These are phyloP conservation scores for Paguma larvata DNA, from an alignment of 2,797 vertebrate species.

Conservation along the genomic window DNA sequence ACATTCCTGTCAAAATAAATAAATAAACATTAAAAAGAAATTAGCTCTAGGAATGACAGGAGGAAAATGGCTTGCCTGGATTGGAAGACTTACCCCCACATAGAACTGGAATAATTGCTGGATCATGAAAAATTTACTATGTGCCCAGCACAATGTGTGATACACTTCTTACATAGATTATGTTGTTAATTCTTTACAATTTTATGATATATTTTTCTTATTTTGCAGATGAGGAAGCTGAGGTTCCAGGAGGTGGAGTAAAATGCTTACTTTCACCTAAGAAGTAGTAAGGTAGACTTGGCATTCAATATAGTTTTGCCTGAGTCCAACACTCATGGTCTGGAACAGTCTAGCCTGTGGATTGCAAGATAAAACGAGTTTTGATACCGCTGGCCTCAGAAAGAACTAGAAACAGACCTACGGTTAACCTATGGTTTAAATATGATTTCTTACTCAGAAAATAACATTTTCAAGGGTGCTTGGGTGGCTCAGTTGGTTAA, in stretches of 20 bases:
- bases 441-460: neutral
- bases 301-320: neutral
- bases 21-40: neutral
- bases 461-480: neutral
- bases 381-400: neutral
- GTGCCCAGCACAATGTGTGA: too few relatives aligned
- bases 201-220: neutral
- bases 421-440: neutral
- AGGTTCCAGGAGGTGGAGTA: neutral
- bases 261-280: neutral
- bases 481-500: too few relatives aligned
- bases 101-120: neutral
- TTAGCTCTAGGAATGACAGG: neutral
- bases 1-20: too few relatives aligned
- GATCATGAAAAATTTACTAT: neutral
- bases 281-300: neutral
- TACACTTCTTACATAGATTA: neutral
- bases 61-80: neutral
- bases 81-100: accelerated
- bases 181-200: neutral
- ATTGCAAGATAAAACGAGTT: neutral
- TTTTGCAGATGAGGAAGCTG: neutral
- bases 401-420: neutral
- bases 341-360: neutral
- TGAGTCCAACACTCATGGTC: neutral